These are phyloP conservation scores for Cephus sareptanus DNA, from an alignment of 2,888 invertebrate species.

Conservation along the genomic window DNA sequence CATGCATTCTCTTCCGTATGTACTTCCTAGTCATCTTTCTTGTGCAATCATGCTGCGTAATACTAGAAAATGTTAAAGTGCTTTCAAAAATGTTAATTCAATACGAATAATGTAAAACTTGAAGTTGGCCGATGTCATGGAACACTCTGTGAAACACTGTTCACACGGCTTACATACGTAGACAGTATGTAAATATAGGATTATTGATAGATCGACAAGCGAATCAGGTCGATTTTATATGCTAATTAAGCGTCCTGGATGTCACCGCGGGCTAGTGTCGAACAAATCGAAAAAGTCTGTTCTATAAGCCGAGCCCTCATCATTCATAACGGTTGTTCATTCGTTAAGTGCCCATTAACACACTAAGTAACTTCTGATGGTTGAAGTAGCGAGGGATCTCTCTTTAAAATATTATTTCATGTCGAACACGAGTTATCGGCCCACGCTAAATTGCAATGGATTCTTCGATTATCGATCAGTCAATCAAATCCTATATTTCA, in stretches of 20 bases:
- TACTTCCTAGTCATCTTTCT: too few relatives aligned
- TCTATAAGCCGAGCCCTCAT: neutral
- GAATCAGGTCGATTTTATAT: neutral
- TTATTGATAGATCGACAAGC: neutral
- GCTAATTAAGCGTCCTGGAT: neutral
- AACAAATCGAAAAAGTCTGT: conserved; percentile 15
- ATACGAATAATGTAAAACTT: too few relatives aligned
- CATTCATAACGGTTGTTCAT: conserved; percentile 13
- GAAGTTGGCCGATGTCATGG: too few relatives aligned
- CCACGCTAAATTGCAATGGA: neutral
- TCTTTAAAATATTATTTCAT: conserved; percentile 1
- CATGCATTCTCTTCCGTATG: too few relatives aligned
- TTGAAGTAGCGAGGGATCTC: neutral
- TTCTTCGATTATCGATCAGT: neutral
- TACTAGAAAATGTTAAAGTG: too few relatives aligned
- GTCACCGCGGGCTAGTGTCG: conserved; percentile 10
- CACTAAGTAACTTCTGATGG: conserved; percentile 14
- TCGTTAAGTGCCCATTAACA: conserved; percentile 19
- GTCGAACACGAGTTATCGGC: neutral
- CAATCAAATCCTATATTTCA: too few relatives aligned
- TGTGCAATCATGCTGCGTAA: too few relatives aligned
- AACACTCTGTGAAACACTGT: too few relatives aligned
- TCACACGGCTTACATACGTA: too few relatives aligned
- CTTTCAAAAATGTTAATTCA: too few relatives aligned
- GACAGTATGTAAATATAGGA: too few relatives aligned